Conservation (phyloP, 2,797 vertebrate genomes). For the Eidolon dupreanum region DNA sequence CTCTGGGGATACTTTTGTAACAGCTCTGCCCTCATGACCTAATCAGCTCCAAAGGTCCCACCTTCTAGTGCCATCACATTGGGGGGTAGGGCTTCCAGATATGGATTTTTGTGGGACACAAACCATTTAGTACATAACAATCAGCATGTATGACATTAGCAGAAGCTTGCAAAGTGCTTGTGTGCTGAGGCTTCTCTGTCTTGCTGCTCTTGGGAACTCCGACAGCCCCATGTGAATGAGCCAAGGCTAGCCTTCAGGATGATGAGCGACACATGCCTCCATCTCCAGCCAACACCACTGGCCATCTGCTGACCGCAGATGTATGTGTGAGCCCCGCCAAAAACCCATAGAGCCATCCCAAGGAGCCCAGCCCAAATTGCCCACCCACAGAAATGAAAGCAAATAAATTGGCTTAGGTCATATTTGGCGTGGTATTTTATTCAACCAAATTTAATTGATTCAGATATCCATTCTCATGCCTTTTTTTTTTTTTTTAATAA, state of each 20-base stretch:
- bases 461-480: neutral
- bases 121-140: neutral
- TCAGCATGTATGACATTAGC: too few relatives aligned
- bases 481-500: neutral
- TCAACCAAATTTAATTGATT: neutral
- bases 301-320: too few relatives aligned
- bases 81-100: neutral
- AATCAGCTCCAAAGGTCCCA: neutral
- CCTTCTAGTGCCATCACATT: neutral
- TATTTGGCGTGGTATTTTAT: neutral
- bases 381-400: neutral
- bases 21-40: neutral
- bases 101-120: neutral
- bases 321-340: too few relatives aligned
- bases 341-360: accelerated
- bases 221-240: accelerated
- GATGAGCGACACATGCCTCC: neutral
- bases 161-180: neutral
- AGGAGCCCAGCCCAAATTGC: neutral
- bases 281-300: neutral
- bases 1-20: neutral
- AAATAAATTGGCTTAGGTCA: accelerated
- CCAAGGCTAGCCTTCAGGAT: neutral
- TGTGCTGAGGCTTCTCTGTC: neutral
- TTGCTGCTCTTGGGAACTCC: neutral